These are phyloP conservation scores for Drosophila pseudoananassae DNA, from an alignment of 1,140 invertebrate species.

Conservation along the genomic window DNA sequence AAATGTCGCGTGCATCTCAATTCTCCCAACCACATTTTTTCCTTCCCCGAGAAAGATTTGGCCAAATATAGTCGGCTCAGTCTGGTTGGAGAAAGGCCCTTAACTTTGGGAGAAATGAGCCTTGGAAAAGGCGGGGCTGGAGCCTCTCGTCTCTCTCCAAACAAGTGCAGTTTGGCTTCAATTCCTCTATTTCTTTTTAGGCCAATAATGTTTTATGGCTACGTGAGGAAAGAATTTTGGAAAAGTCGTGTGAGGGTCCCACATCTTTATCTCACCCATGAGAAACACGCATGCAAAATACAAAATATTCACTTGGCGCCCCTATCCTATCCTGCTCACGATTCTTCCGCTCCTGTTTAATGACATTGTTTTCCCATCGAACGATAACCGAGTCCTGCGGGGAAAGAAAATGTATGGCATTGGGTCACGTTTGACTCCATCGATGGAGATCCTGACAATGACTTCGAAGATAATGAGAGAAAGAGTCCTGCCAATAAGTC, in stretches of 20 bases:
- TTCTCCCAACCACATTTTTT: constrained; percentile 3
- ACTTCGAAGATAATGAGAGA: not conserved
- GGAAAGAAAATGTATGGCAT: constrained; percentile 8
- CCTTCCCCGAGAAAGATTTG: constrained; percentile 19
- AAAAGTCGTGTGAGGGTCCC: constrained; percentile 5
- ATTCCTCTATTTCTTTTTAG: constrained; percentile 19
- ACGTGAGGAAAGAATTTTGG: constrained; percentile 35
- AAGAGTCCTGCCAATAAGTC: not conserved
- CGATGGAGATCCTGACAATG: constrained; percentile 19
- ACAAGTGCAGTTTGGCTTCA: constrained; percentile 50
- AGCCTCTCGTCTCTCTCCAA: constrained; percentile 25
- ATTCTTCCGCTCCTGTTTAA: constrained; percentile 36
- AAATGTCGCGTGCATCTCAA: constrained; percentile 54
- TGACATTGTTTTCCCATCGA: constrained; percentile 42
- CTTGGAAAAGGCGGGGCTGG: constrained; percentile 1
- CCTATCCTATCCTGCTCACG: constrained; percentile 14
- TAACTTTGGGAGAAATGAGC: not conserved
- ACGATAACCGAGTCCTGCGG: constrained; percentile 4
- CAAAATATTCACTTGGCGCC: constrained; percentile 57
- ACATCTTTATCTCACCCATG: constrained; percentile 3
- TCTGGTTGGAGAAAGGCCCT: constrained; percentile 25
- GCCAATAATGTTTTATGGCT: constrained; percentile 60
- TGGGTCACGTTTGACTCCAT: constrained; percentile 48
- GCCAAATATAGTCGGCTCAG: constrained; percentile 45
- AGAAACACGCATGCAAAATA: constrained; percentile 56